Base-by-base conservation (phyloP, 2,113 vertebrate genomes). In the Podarcis cretensis region DNA sequence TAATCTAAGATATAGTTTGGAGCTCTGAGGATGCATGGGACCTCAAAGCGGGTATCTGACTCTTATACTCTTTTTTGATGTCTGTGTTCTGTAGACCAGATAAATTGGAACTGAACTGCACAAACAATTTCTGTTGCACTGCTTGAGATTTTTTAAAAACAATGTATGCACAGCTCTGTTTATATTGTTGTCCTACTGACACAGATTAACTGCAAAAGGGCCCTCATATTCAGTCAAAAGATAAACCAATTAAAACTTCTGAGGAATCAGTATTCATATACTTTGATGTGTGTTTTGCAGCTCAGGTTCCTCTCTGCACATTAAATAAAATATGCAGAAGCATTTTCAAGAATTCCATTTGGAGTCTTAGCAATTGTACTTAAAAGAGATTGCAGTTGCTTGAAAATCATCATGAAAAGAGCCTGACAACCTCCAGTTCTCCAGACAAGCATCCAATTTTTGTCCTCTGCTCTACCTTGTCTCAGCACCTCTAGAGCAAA, bases 321-420 rank as follows among this genome's bases (percentile, higher is more conserved):
- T 23, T 59, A 3, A 40, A 87, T 1, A 40, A 84, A 95, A 83
- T 35, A 66, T 54, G 5, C 1, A 83, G 54, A 59, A 0, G 0
- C 12, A 6, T 93, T 78, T 35, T 37, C 18, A 75, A 75, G 74
- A 75, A 82, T 16, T 3, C 16, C 81, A 2, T 35, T 89, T 84
- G 48, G 10, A 57, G 30, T 54, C 57, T 13, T 59, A 48, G 4
- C 0, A 59, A 71, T 65, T 76, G 27, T 74, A 80, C 68, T 85
- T 81, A 65, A 85, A 89, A 85, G 27, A 73, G 66, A 48, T 85
- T 21, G 43, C 13, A 40, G 30, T 63, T 69, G 16, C 74, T 75
- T 82, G 35, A 91, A 94, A 92, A 75, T 57, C 82, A 82, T 59
- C 78, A 54, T 81, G 88, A 54, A 81, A 90, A 81, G 90, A 90